These are phyloP conservation scores for Aegithalos caudatus DNA, from an alignment of 2,113 vertebrate genomes.

Conservation along the genomic window DNA sequence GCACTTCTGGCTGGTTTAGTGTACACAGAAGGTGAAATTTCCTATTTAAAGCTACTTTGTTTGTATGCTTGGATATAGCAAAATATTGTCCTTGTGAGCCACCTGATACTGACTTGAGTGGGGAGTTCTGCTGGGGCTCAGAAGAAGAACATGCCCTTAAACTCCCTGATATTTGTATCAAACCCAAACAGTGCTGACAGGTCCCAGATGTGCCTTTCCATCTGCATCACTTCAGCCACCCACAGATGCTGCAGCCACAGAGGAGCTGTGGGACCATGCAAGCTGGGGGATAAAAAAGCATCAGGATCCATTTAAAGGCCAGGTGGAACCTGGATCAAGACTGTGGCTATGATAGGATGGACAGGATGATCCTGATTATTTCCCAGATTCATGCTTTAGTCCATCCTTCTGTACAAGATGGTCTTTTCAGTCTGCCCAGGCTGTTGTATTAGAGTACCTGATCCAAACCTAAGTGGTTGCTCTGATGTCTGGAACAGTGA, in stretches of 20 bases:
- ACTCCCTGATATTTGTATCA: background rate
- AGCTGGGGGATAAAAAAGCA: background rate
- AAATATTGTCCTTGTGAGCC: background rate
- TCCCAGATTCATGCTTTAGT: background rate
- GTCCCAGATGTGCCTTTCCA: background rate
- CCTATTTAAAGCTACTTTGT: background rate
- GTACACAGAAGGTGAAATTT: background rate
- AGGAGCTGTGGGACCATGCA: background rate
- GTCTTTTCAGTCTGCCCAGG: background rate
- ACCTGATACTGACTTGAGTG: background rate
- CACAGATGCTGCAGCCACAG: background rate
- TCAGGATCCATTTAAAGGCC: background rate
- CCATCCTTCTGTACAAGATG: background rate
- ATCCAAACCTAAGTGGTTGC: background rate
- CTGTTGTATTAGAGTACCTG: background rate
- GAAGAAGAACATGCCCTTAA: background rate
- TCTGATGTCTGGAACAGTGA: background rate
- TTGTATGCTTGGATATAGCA: fast-evolving
- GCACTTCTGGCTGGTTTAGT: background rate
- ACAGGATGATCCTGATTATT: background rate
- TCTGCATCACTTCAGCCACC: background rate
- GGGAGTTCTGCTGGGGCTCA: background rate
- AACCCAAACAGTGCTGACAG: background rate
- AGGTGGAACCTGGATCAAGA: background rate
- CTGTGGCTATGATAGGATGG: background rate